Base-by-base conservation (phyloP, 92 coral and sea anemone genomes). In the Pocillopora meandrina region DNA sequence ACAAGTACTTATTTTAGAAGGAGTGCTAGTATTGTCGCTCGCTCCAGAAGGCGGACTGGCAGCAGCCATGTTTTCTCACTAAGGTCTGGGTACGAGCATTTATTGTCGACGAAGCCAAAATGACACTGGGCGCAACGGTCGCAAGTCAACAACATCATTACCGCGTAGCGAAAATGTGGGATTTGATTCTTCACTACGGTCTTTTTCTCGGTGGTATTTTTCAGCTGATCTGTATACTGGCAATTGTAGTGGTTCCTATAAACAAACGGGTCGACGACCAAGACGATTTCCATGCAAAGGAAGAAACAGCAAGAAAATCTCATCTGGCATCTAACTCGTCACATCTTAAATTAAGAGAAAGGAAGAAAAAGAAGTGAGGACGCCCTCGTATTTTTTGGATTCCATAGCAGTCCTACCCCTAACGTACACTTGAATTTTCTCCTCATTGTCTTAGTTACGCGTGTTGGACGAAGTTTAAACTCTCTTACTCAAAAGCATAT, bases 171-270 rank as follows among this genome's bases (percentile, higher is more conserved):
- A 42, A 42, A 42, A 42, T 42, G 52, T 69, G 89, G 74, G 98
- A 94, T 86, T 80, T 85, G 71, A 62, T 92, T 33, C 84, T 94
- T 77, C 90, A 94, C 75, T 94, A 92, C 74, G 98, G 98, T 0
- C 89, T 94, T 34, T 90, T 94, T 61, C 72, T 94, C 61, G 98
- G 98, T 47, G 98, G 98, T 21, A 88, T 94, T 36, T 94, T 94
- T 80, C 98, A 94, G 78, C 79, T 94, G 65, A 85, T 94, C 55
- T 93, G 95, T 58, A 94, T 94, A n/a, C 76, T 94, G 52, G 98
- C 98, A 14, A 94, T 94, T 33, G 92, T 94, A 2, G 81, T 94
- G 58, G 83, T 94, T 52, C 95, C 93, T 49, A 80, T 92, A 85
- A 80, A 87, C 15, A 89, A 76, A 61, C 20, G 88, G 72, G 76